Conservation (phyloP, 92 coral and sea anemone species). For the Virgularia gustaviana region DNA sequence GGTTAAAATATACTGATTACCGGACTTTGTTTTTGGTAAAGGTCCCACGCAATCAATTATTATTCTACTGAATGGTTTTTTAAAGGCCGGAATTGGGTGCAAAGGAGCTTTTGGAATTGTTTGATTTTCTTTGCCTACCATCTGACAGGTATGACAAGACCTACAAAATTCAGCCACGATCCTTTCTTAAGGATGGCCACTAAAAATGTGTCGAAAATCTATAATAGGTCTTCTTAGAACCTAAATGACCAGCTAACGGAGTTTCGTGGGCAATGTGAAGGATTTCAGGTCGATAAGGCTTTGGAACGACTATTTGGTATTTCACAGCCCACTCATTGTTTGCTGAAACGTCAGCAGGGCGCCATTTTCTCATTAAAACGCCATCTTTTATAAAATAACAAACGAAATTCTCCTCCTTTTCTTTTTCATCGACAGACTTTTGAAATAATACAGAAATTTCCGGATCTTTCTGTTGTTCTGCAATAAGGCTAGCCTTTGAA, state of each 20-base stretch:
- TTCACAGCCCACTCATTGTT: neutral
- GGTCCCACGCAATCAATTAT: constrained; percentile 55
- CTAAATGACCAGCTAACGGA: neutral
- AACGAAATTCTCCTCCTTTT: constrained; percentile 34
- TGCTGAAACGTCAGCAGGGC: neutral
- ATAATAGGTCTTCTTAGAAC: neutral
- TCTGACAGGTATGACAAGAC: constrained; percentile 44
- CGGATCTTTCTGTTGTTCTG: constrained; percentile 54
- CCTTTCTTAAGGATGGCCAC: constrained; percentile 2
- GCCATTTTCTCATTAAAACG: constrained; percentile 38
- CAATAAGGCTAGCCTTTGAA: constrained; percentile 41
- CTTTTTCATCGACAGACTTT: constrained; percentile 44
- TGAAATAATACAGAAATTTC: constrained; percentile 33
- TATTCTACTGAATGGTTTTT: constrained; percentile 55
- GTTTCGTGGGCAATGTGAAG: constrained; percentile 1
- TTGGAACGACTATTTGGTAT: neutral
- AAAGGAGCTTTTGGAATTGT: constrained; percentile 56
- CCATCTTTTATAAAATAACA: constrained; percentile 45
- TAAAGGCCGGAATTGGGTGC: constrained; percentile 49
- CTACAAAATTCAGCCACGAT: constrained; percentile 2
- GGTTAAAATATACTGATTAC: constrained; percentile 56
- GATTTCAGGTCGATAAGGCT: neutral
- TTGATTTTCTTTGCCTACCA: constrained; percentile 49
- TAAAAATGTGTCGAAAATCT: neutral
- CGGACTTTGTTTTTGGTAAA: constrained; percentile 50